Base-by-base conservation (phyloP, 2,113 vertebrate species). In the Trematocara marginatum region DNA sequence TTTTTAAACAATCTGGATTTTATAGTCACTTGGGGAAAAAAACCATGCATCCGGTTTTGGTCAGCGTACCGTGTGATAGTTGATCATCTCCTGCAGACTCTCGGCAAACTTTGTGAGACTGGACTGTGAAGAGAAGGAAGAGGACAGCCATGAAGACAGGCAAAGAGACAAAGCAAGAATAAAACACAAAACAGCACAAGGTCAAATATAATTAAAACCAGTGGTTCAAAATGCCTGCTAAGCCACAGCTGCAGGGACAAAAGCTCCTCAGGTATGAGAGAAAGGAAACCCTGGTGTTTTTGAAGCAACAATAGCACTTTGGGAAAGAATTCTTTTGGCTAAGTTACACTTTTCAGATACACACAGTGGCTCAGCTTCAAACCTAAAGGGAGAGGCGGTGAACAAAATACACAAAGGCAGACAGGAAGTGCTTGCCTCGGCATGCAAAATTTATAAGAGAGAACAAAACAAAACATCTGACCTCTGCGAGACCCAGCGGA, bases 11-110 rank as follows among this genome's bases (percentile, higher is more conserved):
- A 89, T 85, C 79, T 86, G 89, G 80, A 54, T 84, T 90, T 80
- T 79, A 42, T 92, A 78, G 85, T 84, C 61, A 34, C 10, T 31
- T 83, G 82, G 18, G 12, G 35, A 1, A 1, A 52, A 4, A 29
- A 64, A 7, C 2, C 45, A 11, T 23, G 38, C 86, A 86, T 92
- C 83, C 31, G 20, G 80, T 91, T 90, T 92, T 89, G 88, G 85
- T 86, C 80, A 56, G 96, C 97, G 91, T 97, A 99, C 99, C 87
- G 97, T 98, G 94, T 99, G 98, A 92, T 99, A 99, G 96, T 98
- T 98, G 93, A 98, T 98, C 98, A 99, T 99, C 95, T 99, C 98
- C 90, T 98, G 98, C 80, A 99, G 97, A 56, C 96, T 99, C 86
- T 99, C 98, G 0, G 99, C 99, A 96, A 99, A 99, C 91, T 97